Base-by-base conservation (phyloP, 2,888 invertebrate species). In the Merodon equestris region DNA sequence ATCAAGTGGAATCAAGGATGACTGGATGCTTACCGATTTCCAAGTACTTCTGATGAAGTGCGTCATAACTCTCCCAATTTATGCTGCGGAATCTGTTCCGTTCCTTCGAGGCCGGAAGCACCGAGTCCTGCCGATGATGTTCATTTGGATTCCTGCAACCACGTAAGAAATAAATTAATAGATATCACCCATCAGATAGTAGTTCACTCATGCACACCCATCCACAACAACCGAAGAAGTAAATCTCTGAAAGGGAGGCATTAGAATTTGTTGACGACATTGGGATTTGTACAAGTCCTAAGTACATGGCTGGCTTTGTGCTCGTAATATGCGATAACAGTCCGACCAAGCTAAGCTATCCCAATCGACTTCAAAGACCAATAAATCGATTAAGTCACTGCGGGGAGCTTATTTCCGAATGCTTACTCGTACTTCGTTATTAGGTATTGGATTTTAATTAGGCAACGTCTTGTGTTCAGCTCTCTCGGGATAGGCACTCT, bases 1-100 rank as follows among this genome's bases (percentile, higher is more conserved):
- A 70, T 82, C 61, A 54, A 57, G 71, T 70, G 76, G 36, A 48
- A 53, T 51, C 18, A 2, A 17, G 15, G 34, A 38, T 40, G 15
- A 27, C 63, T 68, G 19, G 47, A 44, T 47, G 38, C 87, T 93
- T 89, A 97, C 97, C 95, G 87, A 97, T 95, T 92, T 96, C 96
- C 85, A 97, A 91, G 90, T 97, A 97, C 88, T 97, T 96, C 87
- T 97, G 97, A 90, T 96, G 96, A 79, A 95, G 93, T 0, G 95
- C 94, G 88, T 97, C 96, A 90, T 97, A 97, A 86, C 95, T 94
- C 83, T 97, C 97, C 98, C 98, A 98, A 58, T 91, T 92, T 84
- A 95, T 92, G 82, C 93, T 94, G 58, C 95, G 92, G 89, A 96
- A 95, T 85, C 95, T 93, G 90, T 94, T 96, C 82, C 94, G 92